A percentile compares a stretch with the other conserved stretches of the same genome.
Conservation (phyloP, 2,113 vertebrate genomes). For the Tragulus kanchil region DNA sequence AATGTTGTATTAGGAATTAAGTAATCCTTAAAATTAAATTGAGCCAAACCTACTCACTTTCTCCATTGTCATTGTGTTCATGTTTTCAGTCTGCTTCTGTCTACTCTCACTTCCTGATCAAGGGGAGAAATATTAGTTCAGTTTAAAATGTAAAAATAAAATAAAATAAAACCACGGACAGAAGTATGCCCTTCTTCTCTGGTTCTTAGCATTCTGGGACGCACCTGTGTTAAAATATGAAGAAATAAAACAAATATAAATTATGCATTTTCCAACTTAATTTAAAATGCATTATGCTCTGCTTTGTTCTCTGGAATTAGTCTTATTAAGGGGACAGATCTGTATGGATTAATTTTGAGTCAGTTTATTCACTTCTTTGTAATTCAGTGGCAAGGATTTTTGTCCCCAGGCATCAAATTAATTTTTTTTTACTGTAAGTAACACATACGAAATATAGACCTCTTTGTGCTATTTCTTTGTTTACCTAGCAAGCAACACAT, state of each 20-base stretch:
- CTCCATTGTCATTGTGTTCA: constrained; percentile 69
- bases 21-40: constrained; percentile 76
- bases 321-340: constrained; percentile 92
- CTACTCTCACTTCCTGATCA: constrained; percentile 74
- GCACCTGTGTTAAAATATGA: constrained; percentile 90
- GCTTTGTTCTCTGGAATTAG: constrained; percentile 91
- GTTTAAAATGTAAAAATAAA: constrained; percentile 36
- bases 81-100: constrained; percentile 70
- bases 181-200: constrained; percentile 80
- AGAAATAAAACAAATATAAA: constrained; percentile 93
- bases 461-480: constrained; percentile 88
- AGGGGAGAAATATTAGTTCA: constrained; percentile 75
- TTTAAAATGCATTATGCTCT: constrained; percentile 92
- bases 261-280: constrained; percentile 93
- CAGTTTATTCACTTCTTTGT: constrained; percentile 91
- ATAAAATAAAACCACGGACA: constrained; percentile 37
- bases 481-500: constrained; percentile 79
- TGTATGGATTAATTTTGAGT: constrained; percentile 92
- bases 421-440: constrained; percentile 88
- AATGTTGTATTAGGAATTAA: constrained; percentile 83
- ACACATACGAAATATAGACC: constrained; percentile 87
- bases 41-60: constrained; percentile 80
- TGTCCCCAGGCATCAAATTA: constrained; percentile 92
- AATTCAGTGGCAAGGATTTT: constrained; percentile 90
- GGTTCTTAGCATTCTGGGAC: constrained; percentile 86